Evolutionary conservation across 2,113 vertebrate genomes (phyloP), one percentile per base, ranked within the genome.

Genomic region (Typhlomys cinereus): DNA sequence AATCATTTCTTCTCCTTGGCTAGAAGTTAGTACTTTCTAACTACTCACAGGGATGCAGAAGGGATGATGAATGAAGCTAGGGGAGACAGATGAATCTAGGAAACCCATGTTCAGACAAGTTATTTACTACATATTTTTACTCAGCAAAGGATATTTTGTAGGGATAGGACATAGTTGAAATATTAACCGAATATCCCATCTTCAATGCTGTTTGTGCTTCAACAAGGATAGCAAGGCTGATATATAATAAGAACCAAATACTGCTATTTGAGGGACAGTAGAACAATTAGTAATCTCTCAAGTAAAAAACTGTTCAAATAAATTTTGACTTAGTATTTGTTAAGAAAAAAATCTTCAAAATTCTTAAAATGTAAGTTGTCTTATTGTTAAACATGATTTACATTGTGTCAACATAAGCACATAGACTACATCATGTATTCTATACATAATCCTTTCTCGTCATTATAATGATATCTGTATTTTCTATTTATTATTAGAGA

Each of bases 141-240:
- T 44, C 20, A 67, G 41, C 17, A 81, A 83, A 80, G 48, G 61
- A 64, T 18, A 74, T 64, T 52, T 31, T 17, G 23, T 87, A 61
- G 69, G 23, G 93, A 81, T 36, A 90, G 21, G 59, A 15, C 13
- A 92, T 25, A 95, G 27, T 44, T 94, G 61, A 90, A 92, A 90
- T 44, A 4, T 54, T 91, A 74, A 85, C 3, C 29, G 59, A 80
- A 29, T 5, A 15, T 54, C 36, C 88, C 62, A 80, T 57, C 31
- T 50, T 74, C 69, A 27, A 1, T 88, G 46, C 41, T 90, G 66
- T 67, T 93, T 83, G 64, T 93, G 41, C 46, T 92, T 41, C n/a
- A 61, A 39, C 78, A 93, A 83, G 64, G 7, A 61, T 95, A 88
- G 34, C 39, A 81, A 61, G 25, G 81, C 5, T 89, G 50, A 84